phyloP scores from a whole-genome alignment of 1,140 invertebrate species.

The Copidosoma floridanum region DNA sequence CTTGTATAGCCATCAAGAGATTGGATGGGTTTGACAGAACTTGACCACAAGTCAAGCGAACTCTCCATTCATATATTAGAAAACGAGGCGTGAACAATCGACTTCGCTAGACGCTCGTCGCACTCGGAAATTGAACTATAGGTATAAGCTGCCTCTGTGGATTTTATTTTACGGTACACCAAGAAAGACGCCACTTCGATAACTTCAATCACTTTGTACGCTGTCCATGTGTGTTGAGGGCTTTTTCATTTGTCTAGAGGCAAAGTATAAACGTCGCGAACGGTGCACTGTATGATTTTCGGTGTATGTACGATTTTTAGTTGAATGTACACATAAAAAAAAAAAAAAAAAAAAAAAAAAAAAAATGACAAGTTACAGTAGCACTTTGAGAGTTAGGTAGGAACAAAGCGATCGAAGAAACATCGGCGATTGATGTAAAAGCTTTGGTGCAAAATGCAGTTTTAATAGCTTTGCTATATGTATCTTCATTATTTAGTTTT shows the following conservation, averaged over 20 bases:
- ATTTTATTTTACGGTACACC: too few species aligned
- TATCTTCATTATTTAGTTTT: not conserved
- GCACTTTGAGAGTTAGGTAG: not conserved
- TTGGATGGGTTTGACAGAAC: slow-evolving; percentile 27
- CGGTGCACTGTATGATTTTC: too few species aligned
- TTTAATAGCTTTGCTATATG: not conserved
- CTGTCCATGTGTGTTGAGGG: too few species aligned
- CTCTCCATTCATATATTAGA: slow-evolving; percentile 31
- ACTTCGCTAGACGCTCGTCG: not conserved
- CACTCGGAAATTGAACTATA: too few species aligned
- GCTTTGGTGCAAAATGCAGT: slow-evolving; percentile 3
- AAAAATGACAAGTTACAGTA: not conserved
- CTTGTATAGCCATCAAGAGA: too few species aligned
- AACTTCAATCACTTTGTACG: not conserved
- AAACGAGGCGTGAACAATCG: not conserved
- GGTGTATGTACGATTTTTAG: too few species aligned
- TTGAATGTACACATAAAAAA: too few species aligned
- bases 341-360: not conserved
- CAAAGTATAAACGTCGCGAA: not conserved
- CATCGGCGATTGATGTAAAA: not conserved
- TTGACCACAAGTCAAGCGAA: slow-evolving; percentile 47
- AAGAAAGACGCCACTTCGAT: slow-evolving; percentile 7
- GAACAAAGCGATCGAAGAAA: slow-evolving; percentile 11
- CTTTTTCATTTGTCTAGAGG: not conserved
- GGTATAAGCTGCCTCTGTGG: too few species aligned